A percentile compares a stretch with the other conserved stretches of the same genome.
Conservation (phyloP, 1,140 invertebrate species). For the Orussus abietinus region DNA sequence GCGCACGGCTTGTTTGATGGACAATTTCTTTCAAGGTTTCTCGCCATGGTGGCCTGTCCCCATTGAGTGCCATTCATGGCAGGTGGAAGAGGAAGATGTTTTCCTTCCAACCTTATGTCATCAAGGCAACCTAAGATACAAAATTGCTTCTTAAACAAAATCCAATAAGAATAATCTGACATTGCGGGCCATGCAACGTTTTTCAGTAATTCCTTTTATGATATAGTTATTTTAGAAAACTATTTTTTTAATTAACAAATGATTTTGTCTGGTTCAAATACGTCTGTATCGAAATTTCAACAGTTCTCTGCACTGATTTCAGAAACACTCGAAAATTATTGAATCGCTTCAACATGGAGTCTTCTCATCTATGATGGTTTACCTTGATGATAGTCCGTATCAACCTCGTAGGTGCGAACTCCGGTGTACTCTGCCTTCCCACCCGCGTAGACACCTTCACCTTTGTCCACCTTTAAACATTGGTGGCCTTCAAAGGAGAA, state of each 20-base stretch:
- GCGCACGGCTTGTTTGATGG: constrained; percentile 91
- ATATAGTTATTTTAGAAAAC: too few relatives aligned
- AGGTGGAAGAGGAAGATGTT: constrained; percentile 84
- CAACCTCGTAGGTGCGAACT: constrained; percentile 87
- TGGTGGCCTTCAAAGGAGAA: constrained; percentile 88
- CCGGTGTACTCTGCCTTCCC: constrained; percentile 94
- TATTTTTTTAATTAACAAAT: too few relatives aligned
- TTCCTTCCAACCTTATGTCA: constrained; percentile 84
- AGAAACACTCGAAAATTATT: too few relatives aligned
- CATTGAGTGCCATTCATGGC: constrained; percentile 93
- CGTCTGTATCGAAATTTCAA: too few relatives aligned
- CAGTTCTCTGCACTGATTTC: too few relatives aligned
- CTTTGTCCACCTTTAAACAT: constrained; percentile 87
- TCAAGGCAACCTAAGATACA: constrained; percentile 68
- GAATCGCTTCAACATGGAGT: too few relatives aligned
- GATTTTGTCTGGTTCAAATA: too few relatives aligned
- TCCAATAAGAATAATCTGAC: too few relatives aligned
- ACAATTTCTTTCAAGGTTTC: constrained; percentile 87
- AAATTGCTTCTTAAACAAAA: too few relatives aligned
- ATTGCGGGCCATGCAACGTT: too few relatives aligned
- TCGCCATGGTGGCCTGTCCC: constrained; percentile 87
- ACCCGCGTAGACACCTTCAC: constrained; percentile 91
- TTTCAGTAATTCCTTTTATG: too few relatives aligned
- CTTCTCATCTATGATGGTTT: too few relatives aligned
- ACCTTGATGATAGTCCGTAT: constrained; percentile 93